A percentile compares a stretch with the other conserved stretches of the same genome.
phyloP scores from a whole-genome alignment of 2,797 vertebrate species.

The Sebastes minor region DNA sequence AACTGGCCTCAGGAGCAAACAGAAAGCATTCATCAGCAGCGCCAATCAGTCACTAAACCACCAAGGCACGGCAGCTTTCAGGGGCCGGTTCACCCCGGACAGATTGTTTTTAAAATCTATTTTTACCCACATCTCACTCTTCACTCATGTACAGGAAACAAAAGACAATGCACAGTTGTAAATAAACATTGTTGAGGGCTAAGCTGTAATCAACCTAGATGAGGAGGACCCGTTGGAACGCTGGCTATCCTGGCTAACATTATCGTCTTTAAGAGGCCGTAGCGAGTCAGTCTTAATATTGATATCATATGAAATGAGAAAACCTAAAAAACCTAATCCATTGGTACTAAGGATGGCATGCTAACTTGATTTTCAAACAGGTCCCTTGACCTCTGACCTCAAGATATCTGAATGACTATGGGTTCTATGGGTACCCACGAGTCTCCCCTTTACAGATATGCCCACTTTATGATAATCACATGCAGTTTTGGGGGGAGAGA shows the following conservation, averaged over 20 bases:
- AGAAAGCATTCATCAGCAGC: constrained; percentile 37
- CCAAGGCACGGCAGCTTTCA: constrained; percentile 27
- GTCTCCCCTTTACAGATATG: too few relatives aligned
- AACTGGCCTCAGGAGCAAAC: constrained; percentile 37
- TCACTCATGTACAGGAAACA: constrained; percentile 17
- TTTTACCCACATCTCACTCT: constrained; percentile 28
- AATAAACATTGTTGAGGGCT: constrained; percentile 62
- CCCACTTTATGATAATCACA: too few relatives aligned
- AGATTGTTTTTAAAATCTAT: constrained; percentile 35
- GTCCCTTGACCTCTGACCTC: too few relatives aligned
- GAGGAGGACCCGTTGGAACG: background rate
- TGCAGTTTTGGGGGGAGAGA: too few relatives aligned
- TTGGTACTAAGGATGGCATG: too few relatives aligned
- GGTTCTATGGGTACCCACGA: too few relatives aligned
- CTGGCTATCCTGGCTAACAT: background rate
- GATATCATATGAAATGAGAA: background rate
- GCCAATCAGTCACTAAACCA: constrained; percentile 38
- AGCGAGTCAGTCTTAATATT: background rate
- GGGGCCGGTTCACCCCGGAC: background rate
- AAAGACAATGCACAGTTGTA: constrained; percentile 19
- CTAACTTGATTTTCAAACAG: too few relatives aligned
- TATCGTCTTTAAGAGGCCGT: background rate
- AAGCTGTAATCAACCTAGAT: constrained; percentile 55
- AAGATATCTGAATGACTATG: too few relatives aligned
- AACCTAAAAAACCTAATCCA: too few relatives aligned